Percentiles rank a stretch among this genome's conserved stretches.
Conservation (phyloP, 2,888 invertebrate species). For the Ceriagrion tenellum region DNA sequence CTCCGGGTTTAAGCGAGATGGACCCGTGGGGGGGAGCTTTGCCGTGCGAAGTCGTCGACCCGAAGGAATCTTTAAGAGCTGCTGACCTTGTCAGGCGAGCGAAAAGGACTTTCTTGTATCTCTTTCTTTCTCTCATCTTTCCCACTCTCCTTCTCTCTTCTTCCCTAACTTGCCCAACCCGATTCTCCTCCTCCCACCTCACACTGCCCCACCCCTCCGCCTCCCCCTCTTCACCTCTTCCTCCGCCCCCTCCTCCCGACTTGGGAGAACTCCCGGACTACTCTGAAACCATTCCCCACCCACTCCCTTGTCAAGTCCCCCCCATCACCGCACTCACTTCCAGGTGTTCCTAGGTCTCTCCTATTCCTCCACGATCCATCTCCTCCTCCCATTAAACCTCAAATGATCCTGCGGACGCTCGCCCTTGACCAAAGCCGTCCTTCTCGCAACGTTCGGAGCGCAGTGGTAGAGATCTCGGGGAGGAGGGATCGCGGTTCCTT, state of each 20-base stretch:
- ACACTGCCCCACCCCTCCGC: neutral
- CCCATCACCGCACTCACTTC: neutral
- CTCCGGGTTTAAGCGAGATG: neutral
- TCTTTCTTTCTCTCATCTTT: neutral
- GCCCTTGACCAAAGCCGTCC: neutral
- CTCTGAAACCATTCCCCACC: neutral
- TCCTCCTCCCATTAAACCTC: neutral
- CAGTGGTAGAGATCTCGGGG: neutral
- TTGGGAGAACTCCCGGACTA: neutral
- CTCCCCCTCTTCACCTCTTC: neutral
- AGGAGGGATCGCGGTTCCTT: no score
- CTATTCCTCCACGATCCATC: neutral
- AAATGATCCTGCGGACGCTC: neutral
- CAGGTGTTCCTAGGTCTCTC: slow-evolving; percentile 5
- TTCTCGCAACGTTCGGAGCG: neutral
- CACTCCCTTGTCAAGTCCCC: neutral
- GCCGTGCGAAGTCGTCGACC: slow-evolving; percentile 37
- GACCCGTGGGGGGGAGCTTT: neutral
- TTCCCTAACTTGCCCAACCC: slow-evolving; percentile 33
- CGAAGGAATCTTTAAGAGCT: slow-evolving; percentile 55
- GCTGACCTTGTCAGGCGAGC: slow-evolving; percentile 61
- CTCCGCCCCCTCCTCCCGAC: neutral
- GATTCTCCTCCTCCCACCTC: slow-evolving; percentile 29
- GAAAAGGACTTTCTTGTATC: slow-evolving; percentile 43
- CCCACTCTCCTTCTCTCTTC: neutral